Base-by-base conservation (phyloP, 2,797 vertebrate genomes). In the Cichlasoma orientale region DNA sequence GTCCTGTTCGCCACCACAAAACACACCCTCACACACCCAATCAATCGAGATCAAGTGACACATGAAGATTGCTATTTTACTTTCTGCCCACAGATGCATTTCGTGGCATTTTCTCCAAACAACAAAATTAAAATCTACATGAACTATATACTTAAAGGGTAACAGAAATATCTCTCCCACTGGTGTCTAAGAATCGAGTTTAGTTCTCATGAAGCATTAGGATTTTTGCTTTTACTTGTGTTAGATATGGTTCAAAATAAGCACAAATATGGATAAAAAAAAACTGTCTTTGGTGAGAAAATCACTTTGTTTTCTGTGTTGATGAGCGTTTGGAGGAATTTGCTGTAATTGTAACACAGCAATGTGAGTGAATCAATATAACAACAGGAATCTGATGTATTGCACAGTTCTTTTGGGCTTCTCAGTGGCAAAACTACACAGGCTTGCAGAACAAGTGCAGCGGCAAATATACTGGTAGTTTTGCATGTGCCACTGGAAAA, bases 31-130 rank as follows among this genome's bases (percentile, higher is more conserved):
- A 72, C 52, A 78, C 78, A 66, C 74, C 71, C 55, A 31, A 71
- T 77, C 12, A 69, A 83, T 74, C 77, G 23, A 53, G 38, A 53
- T 81, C 27, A 74, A 85, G 56, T 59, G 57, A 74, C 71, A 82
- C 47, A 25, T 25, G 52, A 53, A 3, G 41, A 77, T 1, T 75
- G 27, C 56, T 55, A 13, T 76, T 80, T 72, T 52, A 74, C 11
- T 9, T 3, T 78, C 63, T 79, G 16, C 63, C 8, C 31, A 63
- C 14, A 59, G 72, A 72, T 53, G 19, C 1, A 47, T 74, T 74
- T 74, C 4, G n/a, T 14, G 2, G 50, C 56, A 74, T 59, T 70
- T 23, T 72, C 16, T 13, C 13, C n/a, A 44, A 12, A 78, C 66
- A 38, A 44, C 4, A 5, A 38, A 53, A 75, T 58, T 47, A 21